Evolutionary conservation across 2,113 vertebrate species (phyloP).

Genomic region (Athene cunicularia): DNA sequence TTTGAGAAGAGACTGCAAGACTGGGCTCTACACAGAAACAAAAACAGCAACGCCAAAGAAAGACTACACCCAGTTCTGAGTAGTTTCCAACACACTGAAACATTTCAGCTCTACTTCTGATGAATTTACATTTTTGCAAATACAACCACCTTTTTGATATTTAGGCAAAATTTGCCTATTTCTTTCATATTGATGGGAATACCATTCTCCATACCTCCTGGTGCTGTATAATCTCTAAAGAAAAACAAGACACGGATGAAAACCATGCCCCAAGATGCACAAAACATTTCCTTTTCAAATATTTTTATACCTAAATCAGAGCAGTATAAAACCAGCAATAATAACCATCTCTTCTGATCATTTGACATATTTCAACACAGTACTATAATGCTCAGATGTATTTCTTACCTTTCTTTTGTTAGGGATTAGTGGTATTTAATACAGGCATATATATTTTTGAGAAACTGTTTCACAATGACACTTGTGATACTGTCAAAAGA

Average conservation of each 20-base stretch:
- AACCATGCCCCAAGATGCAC: background rate
- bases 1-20: background rate
- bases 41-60: background rate
- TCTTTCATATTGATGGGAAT: background rate
- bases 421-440: background rate
- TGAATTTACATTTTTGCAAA: background rate
- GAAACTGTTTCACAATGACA: background rate
- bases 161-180: background rate
- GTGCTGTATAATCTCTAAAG: background rate
- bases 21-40: background rate
- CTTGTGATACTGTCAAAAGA: background rate
- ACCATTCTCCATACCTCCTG: background rate
- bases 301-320: background rate
- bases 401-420: background rate
- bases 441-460: background rate
- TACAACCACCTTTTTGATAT: background rate
- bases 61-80: background rate
- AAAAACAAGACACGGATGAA: background rate
- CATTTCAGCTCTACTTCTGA: background rate
- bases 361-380: background rate
- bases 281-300: background rate
- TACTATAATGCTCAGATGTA: background rate
- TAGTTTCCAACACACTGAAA: background rate
- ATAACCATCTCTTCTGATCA: background rate
- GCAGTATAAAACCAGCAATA: background rate